Base-by-base conservation (phyloP, 2,797 vertebrate genomes). In the Threskiornis aethiopicus region DNA sequence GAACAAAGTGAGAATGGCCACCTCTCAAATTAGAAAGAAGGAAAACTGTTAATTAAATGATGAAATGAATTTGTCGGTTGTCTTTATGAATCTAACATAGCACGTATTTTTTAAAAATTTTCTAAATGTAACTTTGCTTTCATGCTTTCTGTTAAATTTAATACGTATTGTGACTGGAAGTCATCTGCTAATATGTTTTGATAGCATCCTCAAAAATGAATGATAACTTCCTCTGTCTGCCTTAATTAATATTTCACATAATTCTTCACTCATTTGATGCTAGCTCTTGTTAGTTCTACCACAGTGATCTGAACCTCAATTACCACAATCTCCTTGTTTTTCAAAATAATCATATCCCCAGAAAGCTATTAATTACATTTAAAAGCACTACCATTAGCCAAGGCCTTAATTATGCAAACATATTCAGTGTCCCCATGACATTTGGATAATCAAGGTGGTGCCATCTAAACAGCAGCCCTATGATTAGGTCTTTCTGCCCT, bases 341-440 rank as follows among this genome's bases (percentile, higher is more conserved):
- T 69, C 65, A 78, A 67, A 96, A 93, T 82, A 89, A 92, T 90
- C 44, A 6, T 91, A 57, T 92, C 47, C 84, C 79, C 17, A 71
- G 87, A 96, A 96, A 92, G 86, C 87, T 90, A 90, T 96, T 94
- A 93, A 95, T 95, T 95, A 87, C 64, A 24, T 58, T 91, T 89
- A 91, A 96, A 96, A 97, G 41, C 72, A 73, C 64, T 66, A 35
- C 87, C 72, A 87, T 96, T 92, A 96, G 28, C 57, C 28, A 62
- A 73, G 71, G 52, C 39, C 57, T 72, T 93, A 87, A 93, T 96
- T 95, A 96, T 87, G 92, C 81, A 96, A 97, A 96, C 90, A 73
- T 83, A 94, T 87, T 94, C 91, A 22, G 66, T 78, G 51, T 88
- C 76, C 55, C 72, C 78, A 18, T 80, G 82, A 83, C 5, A 21